A percentile compares a stretch with the other conserved stretches of the same genome.
These are phyloP conservation scores for Pandemis corylana DNA, from an alignment of 2,888 invertebrate species.

Conservation along the genomic window DNA sequence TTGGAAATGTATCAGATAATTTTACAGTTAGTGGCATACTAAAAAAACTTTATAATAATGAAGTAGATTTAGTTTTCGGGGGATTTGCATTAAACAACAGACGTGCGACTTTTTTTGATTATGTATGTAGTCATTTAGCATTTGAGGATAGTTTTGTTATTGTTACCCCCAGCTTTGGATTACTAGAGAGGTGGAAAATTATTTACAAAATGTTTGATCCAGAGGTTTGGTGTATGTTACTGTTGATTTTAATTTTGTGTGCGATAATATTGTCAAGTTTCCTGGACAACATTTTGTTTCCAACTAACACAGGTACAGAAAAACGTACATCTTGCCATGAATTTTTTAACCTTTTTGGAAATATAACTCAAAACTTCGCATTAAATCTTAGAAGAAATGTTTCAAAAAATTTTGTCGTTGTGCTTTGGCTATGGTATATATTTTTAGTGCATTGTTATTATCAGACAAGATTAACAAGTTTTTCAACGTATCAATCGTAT, in stretches of 20 bases:
- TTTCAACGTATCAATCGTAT: constrained; percentile 29
- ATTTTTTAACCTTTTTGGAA: constrained; percentile 29
- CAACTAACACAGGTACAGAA: not conserved
- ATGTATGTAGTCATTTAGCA: constrained; percentile 35
- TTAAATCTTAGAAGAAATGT: constrained; percentile 8
- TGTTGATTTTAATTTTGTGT: constrained; percentile 20
- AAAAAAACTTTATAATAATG: constrained; percentile 32
- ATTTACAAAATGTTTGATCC: constrained; percentile 35
- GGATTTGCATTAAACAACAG: constrained; percentile 31
- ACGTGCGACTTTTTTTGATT: constrained; percentile 31
- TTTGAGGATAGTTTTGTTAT: constrained; percentile 34
- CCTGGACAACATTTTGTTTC: not conserved
- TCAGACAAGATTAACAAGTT: constrained; percentile 37
- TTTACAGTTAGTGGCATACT: constrained; percentile 38
- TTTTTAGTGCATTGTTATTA: constrained; percentile 37
- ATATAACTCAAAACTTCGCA: constrained; percentile 1
- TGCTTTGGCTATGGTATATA: constrained; percentile 41
- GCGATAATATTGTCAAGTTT: constrained; percentile 17
- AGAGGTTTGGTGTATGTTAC: constrained; percentile 26
- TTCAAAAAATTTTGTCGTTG: constrained; percentile 32
- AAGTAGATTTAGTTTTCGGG: constrained; percentile 39
- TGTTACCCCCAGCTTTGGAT: constrained; percentile 13
- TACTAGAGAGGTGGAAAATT: constrained; percentile 42
- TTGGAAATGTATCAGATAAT: constrained; percentile 38
- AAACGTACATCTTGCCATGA: not conserved